A percentile compares a stretch with the other conserved stretches of the same genome.
These are phyloP conservation scores for Cyclura pinguis DNA, from an alignment of 2,797 vertebrate genomes.

Conservation along the genomic window DNA sequence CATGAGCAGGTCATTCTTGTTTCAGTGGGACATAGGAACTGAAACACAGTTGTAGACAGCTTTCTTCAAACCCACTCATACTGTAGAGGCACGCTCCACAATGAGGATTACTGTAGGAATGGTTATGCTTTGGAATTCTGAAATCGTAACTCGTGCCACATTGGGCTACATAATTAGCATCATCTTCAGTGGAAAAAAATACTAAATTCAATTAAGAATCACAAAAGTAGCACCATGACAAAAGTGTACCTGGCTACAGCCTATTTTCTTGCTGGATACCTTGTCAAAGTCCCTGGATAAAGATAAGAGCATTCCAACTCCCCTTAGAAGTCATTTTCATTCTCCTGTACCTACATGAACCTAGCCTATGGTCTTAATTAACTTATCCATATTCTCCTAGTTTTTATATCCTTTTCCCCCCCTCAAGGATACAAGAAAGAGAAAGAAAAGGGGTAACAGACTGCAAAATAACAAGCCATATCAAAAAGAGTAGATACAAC, in stretches of 20 bases:
- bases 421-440: background rate
- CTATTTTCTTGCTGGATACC: background rate
- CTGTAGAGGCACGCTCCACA: background rate
- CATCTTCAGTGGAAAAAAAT: background rate
- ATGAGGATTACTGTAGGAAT: background rate
- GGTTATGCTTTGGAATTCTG: background rate
- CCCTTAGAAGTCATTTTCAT: background rate
- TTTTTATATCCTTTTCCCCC: background rate
- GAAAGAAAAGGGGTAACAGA: background rate
- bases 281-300: background rate
- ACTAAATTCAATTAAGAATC: background rate
- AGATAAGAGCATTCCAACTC: background rate
- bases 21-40: background rate
- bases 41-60: background rate
- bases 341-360: background rate
- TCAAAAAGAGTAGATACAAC: background rate
- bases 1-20: background rate
- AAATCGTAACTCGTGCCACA: slow-evolving; percentile 7
- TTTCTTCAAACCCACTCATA: background rate
- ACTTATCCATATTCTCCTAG: background rate
- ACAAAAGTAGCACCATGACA: background rate
- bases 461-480: background rate
- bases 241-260: background rate
- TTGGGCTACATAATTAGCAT: background rate
- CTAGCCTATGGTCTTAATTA: background rate